These are phyloP conservation scores for Aselliscus stoliczkanus DNA, from an alignment of 2,797 vertebrate genomes.

Conservation along the genomic window DNA sequence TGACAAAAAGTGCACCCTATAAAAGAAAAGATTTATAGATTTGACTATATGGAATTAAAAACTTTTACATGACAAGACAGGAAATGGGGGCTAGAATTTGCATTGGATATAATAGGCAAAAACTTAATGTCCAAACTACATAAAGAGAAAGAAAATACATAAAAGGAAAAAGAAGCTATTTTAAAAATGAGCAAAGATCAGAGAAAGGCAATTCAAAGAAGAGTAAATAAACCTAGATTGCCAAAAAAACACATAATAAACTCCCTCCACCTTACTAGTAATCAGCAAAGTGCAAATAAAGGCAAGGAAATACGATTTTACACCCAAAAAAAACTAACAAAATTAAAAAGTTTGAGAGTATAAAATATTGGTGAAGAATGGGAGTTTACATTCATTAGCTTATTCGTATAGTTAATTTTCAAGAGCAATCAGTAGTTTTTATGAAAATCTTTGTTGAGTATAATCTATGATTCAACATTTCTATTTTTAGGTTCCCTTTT, in stretches of 20 bases:
- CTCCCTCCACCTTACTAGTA: neutral
- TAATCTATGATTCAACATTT: neutral
- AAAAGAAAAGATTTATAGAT: neutral
- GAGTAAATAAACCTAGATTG: neutral
- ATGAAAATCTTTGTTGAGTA: neutral
- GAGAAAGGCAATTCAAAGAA: neutral
- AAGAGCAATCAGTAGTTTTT: neutral
- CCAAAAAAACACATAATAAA: neutral
- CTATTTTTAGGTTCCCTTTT: neutral
- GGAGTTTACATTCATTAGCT: neutral
- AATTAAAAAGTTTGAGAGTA: neutral
- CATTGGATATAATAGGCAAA: neutral
- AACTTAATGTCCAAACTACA: neutral
- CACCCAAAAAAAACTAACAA: neutral
- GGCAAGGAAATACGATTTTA: neutral
- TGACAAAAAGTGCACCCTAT: neutral
- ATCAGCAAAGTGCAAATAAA: neutral
- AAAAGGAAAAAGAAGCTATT: neutral
- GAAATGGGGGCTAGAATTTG: neutral
- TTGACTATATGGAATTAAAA: neutral
- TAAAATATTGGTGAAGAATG: neutral
- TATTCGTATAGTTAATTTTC: neutral
- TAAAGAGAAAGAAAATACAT: neutral
- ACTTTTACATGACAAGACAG: neutral
- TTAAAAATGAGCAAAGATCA: neutral